These are phyloP conservation scores for Strix aluco DNA, from an alignment of 2,113 vertebrate genomes.

Conservation along the genomic window DNA sequence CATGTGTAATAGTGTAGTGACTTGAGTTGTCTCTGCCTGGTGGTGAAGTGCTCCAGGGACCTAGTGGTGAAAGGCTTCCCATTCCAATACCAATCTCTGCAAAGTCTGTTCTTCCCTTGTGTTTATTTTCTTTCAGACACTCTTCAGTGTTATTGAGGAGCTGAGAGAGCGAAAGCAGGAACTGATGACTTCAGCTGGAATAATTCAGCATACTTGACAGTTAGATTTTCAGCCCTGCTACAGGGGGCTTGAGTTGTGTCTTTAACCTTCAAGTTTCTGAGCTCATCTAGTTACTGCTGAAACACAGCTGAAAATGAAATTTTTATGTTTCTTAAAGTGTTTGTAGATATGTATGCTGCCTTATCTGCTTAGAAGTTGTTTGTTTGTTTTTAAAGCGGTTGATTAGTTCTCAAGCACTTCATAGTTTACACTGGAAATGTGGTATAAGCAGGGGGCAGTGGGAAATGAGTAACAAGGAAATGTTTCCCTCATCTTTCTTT, in stretches of 20 bases:
- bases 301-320: neutral
- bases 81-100: neutral
- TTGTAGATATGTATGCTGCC: neutral
- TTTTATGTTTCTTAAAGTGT: neutral
- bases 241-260: neutral
- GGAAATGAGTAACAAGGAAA: neutral
- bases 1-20: neutral
- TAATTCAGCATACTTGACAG: neutral
- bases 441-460: neutral
- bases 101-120: neutral
- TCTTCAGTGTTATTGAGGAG: neutral
- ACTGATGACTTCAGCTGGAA: constrained; percentile 10
- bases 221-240: neutral
- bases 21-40: neutral
- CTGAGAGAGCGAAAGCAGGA: neutral
- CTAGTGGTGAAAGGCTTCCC: neutral
- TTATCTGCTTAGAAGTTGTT: neutral
- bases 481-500: neutral
- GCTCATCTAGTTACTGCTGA: neutral
- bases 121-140: neutral
- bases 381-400: neutral
- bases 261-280: constrained; percentile 1
- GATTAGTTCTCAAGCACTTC: neutral
- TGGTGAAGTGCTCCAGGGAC: neutral
- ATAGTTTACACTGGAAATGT: neutral